Evolutionary conservation across 2,797 vertebrate genomes (phyloP).

Genomic region (Masticophis lateralis): DNA sequence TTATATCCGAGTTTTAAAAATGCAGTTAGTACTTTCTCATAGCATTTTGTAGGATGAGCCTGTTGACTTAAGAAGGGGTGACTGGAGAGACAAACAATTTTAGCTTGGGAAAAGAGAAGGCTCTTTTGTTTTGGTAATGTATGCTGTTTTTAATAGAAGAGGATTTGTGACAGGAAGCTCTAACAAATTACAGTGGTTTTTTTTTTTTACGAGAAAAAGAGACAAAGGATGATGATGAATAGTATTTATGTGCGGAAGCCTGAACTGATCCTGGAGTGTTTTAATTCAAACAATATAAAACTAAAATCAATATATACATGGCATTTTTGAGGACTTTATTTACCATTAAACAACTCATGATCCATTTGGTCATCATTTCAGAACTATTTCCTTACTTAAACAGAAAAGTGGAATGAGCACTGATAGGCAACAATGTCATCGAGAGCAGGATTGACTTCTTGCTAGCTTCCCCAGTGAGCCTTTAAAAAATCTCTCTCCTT

Average conservation of each 20-base stretch:
- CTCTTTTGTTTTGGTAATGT: background rate
- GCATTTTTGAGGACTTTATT: slow-evolving; percentile 49
- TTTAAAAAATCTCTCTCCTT: background rate
- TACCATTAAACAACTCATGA: slow-evolving; percentile 33
- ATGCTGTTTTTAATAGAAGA: background rate
- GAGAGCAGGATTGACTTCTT: background rate
- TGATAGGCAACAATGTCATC: background rate
- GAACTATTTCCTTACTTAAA: background rate
- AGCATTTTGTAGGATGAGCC: background rate
- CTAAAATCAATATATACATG: slow-evolving; percentile 36
- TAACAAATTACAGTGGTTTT: background rate
- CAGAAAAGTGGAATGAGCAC: background rate
- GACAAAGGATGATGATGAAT: background rate
- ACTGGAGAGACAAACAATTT: background rate
- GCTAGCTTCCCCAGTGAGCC: background rate
- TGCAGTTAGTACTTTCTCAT: background rate
- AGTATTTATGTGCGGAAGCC: slow-evolving; percentile 26
- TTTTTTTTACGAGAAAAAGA: slow-evolving; percentile 15
- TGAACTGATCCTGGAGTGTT: slow-evolving; percentile 34
- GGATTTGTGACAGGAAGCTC: background rate
- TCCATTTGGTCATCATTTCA: background rate
- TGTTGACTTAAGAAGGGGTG: background rate
- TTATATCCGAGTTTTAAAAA: fast-evolving
- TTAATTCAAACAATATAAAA: slow-evolving; percentile 44
- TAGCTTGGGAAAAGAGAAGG: background rate